Percentiles rank a stretch among this genome's conserved stretches.
Evolutionary conservation across 2,113 vertebrate species (phyloP).

Genomic region (Rattus norvegicus): DNA sequence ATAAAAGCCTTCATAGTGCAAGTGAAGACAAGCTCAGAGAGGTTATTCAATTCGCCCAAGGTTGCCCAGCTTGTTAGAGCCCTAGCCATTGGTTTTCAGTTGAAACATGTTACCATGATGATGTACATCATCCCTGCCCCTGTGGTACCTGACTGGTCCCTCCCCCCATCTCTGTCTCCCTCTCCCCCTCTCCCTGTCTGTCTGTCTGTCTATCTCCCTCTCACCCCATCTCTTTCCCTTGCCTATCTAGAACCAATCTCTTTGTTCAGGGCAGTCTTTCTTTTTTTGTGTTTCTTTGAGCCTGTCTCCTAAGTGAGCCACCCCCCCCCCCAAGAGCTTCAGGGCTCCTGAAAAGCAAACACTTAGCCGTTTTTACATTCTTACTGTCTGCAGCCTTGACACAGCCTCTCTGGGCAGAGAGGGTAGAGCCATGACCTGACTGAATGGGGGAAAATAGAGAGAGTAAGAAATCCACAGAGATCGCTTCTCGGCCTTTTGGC

Average conservation of each 20-base stretch:
- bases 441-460: neutral
- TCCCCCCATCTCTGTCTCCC: neutral
- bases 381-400: constrained; percentile 12
- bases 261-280: constrained; percentile 35
- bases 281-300: constrained; percentile 43
- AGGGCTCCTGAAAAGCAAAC: constrained; percentile 36
- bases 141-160: neutral
- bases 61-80: neutral
- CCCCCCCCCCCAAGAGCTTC: neutral
- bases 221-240: no score
- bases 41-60: neutral
- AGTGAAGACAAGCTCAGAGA: constrained; percentile 1
- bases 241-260: neutral
- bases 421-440: neutral
- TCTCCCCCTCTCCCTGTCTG: neutral
- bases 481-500: no score
- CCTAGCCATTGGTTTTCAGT: neutral
- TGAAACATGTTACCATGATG: neutral
- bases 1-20: neutral
- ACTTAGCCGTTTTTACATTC: neutral
- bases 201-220: neutral
- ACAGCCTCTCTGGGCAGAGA: neutral
- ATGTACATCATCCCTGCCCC: neutral
- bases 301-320: constrained; percentile 5
- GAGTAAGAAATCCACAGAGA: neutral